These are phyloP conservation scores for Torymus texanus DNA, from an alignment of 2,888 invertebrate species.

Conservation along the genomic window DNA sequence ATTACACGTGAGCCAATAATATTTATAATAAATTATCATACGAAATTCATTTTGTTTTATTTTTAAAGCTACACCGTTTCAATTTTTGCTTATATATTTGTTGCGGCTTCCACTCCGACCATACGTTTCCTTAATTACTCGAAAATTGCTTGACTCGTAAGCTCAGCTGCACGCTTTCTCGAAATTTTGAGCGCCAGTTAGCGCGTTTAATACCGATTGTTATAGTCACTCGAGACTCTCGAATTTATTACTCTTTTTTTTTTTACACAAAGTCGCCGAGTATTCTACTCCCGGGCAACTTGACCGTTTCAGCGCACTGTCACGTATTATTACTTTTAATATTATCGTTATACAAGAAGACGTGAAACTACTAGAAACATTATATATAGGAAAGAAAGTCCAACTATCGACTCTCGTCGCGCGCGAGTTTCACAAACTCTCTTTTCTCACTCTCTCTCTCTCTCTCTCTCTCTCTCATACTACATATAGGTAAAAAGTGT, in stretches of 20 bases:
- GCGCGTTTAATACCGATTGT: slow-evolving; percentile 2
- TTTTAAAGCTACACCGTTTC: slow-evolving; percentile 33
- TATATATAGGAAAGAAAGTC: slow-evolving; percentile 22
- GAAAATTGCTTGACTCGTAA: slow-evolving; percentile 41
- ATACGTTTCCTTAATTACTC: slow-evolving; percentile 28
- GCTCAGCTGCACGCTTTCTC: slow-evolving; percentile 23
- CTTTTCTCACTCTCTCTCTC: neutral
- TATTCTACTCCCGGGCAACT: too few relatives aligned
- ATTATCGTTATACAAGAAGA: slow-evolving; percentile 2
- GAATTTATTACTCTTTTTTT: slow-evolving; percentile 1
- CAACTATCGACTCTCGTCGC: neutral
- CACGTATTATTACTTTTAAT: neutral
- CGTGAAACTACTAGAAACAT: slow-evolving; percentile 19
- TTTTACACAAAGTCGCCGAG: neutral
- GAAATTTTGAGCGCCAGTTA: too few relatives aligned
- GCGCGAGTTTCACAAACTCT: slow-evolving; percentile 38
- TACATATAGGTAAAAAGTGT: neutral
- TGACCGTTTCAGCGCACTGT: slow-evolving; percentile 20
- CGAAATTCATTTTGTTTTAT: slow-evolving; percentile 41
- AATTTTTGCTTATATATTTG: slow-evolving; percentile 25
- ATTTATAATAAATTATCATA: slow-evolving; percentile 53
- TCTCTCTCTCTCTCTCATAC: neutral
- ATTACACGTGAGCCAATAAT: slow-evolving; percentile 54
- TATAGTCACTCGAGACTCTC: slow-evolving; percentile 24
- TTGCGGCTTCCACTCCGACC: slow-evolving; percentile 34